phyloP scores from a whole-genome alignment of 2,888 invertebrate genomes.

The Teleogryllus oceanicus region DNA sequence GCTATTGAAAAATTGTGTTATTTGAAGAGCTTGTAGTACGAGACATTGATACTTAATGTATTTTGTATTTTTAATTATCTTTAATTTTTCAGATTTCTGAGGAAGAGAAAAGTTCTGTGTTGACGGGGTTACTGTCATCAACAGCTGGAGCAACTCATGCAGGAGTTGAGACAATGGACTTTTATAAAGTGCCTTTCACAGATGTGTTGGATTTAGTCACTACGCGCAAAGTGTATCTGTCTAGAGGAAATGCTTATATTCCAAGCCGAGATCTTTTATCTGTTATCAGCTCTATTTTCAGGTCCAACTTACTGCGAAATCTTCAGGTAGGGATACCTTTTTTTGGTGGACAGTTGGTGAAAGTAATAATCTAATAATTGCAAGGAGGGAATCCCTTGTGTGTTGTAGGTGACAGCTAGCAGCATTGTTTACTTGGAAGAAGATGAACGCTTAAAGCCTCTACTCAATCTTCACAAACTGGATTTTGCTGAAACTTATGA shows the following conservation, averaged over 20 bases:
- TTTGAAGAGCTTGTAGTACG: no score
- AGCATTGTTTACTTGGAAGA: neutral
- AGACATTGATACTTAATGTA: no score
- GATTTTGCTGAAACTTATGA: neutral
- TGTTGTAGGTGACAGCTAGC: neutral
- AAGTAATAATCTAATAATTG: no score
- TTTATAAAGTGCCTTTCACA: slow-evolving; percentile 80
- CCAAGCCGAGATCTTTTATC: slow-evolving; percentile 79
- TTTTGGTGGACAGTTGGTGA: neutral
- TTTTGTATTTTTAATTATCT: no score
- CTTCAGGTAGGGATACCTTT: slow-evolving; percentile 51
- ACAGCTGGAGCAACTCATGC: slow-evolving; percentile 55
- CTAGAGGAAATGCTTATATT: slow-evolving; percentile 81
- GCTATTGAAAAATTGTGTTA: no score
- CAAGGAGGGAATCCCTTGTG: neutral
- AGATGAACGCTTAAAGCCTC: neutral
- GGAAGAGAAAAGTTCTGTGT: slow-evolving; percentile 63
- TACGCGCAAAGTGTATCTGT: slow-evolving; percentile 72
- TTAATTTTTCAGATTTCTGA: slow-evolving; percentile 53
- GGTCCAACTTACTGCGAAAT: slow-evolving; percentile 64
- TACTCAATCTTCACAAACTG: neutral
- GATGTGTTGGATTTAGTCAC: slow-evolving; percentile 84
- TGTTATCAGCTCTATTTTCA: slow-evolving; percentile 73
- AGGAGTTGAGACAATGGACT: slow-evolving; percentile 61
- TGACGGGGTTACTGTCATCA: slow-evolving; percentile 59